Base-by-base conservation (phyloP, 1,140 invertebrate genomes). In the Arctopsyche grandis region DNA sequence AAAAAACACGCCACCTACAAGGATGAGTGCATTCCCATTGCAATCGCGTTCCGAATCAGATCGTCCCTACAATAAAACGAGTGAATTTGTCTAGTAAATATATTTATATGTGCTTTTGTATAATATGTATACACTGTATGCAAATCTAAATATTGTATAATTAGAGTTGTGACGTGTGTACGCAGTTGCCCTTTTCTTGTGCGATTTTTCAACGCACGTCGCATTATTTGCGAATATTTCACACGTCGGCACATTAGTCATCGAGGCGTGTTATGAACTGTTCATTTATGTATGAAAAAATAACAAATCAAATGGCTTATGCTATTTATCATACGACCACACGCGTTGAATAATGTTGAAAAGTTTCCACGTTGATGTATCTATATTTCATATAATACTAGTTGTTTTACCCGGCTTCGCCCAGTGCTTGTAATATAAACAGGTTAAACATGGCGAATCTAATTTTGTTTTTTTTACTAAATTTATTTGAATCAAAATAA, bases 191-290 rank as follows among this genome's bases (percentile, higher is more conserved):
- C 14, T 60, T 60, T 19, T 9, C 56, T 60, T 60, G 0, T 16
- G 16, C 21, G n/a, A 60, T 60, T 60, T 60, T 60, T 60, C 56
- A 38, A 1, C 29, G 29, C 29, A 60, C 56, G 63, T 66, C 24
- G 14, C 24, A 26, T 66, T 66, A 66, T 66, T 29, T 24, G 24
- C 3, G 14, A 26, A 26, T 66, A 10, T 66, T 66, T 66, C 24
- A 66, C 29, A 7, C 63, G 21, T 66, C 24, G 21, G 63, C 63
- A 66, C 63, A 66, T 29, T 66, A 66, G 63, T 66, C 63, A 29
- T 29, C 63, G 63, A 66, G 63, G 63, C 63, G 63, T 66, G 63
- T 66, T 66, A 66, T 66, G 63, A 66, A 66, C 22, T 66, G 24
- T 66, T 66, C 63, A 66, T 66, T 66, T 66, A 19, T 9, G 19